Base-by-base conservation (phyloP, 2,113 vertebrate genomes). In the Chunga burmeisteri region DNA sequence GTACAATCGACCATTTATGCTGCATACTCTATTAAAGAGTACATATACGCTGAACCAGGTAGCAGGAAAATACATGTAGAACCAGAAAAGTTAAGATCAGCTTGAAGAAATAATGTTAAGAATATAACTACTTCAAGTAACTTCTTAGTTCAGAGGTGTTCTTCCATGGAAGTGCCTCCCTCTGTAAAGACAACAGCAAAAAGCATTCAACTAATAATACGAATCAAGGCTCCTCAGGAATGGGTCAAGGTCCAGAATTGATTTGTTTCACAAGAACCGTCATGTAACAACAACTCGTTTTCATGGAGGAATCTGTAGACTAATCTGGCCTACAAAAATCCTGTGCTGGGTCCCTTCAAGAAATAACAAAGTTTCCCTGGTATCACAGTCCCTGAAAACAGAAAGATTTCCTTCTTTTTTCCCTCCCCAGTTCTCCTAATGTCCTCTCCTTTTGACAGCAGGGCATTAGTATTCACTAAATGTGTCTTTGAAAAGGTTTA, bases 401-500 rank as follows among this genome's bases (percentile, higher is more conserved):
- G 23, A 21, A 32, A 38, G 8, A 42, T 78, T 79, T 56, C 49
- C 27, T 15, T 11, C 15, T 40, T 30, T 34, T 23, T 38, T 27
- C 52, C 40, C 47, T 72, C 16, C 70, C 50, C 58, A 71, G 47
- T 58, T 78, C 82, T 71, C 30, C 47, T 16, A 13, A 23, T 0
- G 0, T 67, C 79, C 88, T 84, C 49, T 94, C 79, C 68, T 79
- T 82, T 34, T 42, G 29, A 62, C 49, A 84, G 62, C 21, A 67
- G 59, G 30, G 20, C 46, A 80, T 95, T 86, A 59, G 61, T 8
- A 89, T 94, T 95, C 90, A 74, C 78, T 55, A 11, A 44, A 26
- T 52, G 50, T 27, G 40, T 56, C 72, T 94, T 34, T 71, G 83
- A n/a, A 91, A 86, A 96, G 91, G 72, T 91, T 95, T 95, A 46